Base-by-base conservation (phyloP, 2,888 invertebrate genomes). In the Zelleria hepariella region DNA sequence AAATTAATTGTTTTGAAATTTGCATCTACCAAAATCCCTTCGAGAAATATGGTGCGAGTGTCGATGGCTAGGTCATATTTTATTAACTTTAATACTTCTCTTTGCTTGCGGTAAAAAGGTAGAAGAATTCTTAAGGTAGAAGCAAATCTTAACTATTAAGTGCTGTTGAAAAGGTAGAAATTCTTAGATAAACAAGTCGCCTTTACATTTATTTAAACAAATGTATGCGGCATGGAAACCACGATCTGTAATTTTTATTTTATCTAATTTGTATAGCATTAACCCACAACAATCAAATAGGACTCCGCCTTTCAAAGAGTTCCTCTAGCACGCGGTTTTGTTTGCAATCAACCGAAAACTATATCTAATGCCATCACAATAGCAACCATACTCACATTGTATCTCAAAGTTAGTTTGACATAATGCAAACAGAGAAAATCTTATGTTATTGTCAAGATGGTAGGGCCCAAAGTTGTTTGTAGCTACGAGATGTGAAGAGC, bases 391-490 rank as follows among this genome's bases (percentile, higher is more conserved):
- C 3, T 20, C 21, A 5, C 10, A 51, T 10, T 51, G 10, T 51
- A 6, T 51, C 51, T 51, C 51, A 20, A 21, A 20, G 2, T 42
- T n/a, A 15, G 42, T 10, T 4, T 51, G 51, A 51, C 20, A n/a
- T n/a, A n/a, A n/a, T n/a, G n/a, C n/a, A n/a, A n/a, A n/a, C n/a
- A n/a, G n/a, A n/a, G 21, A 20, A 51, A 51, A 51, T 7, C n/a
- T 5, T 6, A n/a, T 15, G n/a, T n/a, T 54, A 54, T 18, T n/a
- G 7, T 26, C 15, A 5, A 25, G 6, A 10, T n/a, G 0, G 57
- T 73, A 79, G 66, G 64, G 79, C 68, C 32, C 55, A 65, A 64
- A 74, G 73, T 78, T 61, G 66, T 53, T 67, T 72, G 67, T 55
- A 52, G 48, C 32, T 62, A 65, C 66, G 57, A 53, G 53, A 42